Percentiles rank a stretch among this genome's conserved stretches.
Conservation (phyloP, 2,888 invertebrate genomes). For the Thymelicus acteon region DNA sequence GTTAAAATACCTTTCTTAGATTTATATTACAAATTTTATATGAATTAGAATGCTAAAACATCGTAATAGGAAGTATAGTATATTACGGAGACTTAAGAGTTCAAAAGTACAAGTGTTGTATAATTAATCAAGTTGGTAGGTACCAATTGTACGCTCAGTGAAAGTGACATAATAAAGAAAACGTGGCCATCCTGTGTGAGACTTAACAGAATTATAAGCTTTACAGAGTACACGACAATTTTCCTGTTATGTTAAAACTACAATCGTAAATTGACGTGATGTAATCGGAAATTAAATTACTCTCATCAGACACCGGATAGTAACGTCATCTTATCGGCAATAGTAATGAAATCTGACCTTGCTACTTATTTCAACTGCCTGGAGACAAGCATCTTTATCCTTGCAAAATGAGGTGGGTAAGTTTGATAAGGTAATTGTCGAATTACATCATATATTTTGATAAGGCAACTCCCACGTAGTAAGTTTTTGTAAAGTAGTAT, state of each 20-base stretch:
- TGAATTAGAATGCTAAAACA: too few species aligned
- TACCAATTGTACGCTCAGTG: not conserved
- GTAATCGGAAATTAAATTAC: conserved; percentile 1
- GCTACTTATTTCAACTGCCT: conserved; percentile 66
- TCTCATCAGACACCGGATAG: conserved; percentile 22
- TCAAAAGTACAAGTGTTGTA: not conserved
- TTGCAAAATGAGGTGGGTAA: conserved; percentile 50
- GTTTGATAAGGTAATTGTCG: conserved; percentile 55
- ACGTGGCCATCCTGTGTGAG: not conserved
- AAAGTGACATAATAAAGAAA: conserved; percentile 4
- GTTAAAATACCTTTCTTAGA: too few species aligned
- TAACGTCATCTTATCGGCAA: conserved; percentile 38
- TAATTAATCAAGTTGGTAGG: not conserved
- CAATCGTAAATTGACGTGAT: not conserved
- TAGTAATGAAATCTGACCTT: conserved; percentile 68
- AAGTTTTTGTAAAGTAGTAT: too few species aligned
- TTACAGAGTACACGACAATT: not conserved
- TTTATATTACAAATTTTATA: too few species aligned
- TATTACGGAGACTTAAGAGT: not conserved
- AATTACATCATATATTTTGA: conserved; percentile 66
- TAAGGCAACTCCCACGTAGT: conserved; percentile 64
- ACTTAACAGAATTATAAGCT: not conserved
- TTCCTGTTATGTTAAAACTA: not conserved
- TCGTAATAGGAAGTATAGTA: too few species aligned
- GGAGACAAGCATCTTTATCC: conserved; percentile 59